These are phyloP conservation scores for Scophthalmus maximus DNA, from an alignment of 2,113 vertebrate species.

Conservation along the genomic window DNA sequence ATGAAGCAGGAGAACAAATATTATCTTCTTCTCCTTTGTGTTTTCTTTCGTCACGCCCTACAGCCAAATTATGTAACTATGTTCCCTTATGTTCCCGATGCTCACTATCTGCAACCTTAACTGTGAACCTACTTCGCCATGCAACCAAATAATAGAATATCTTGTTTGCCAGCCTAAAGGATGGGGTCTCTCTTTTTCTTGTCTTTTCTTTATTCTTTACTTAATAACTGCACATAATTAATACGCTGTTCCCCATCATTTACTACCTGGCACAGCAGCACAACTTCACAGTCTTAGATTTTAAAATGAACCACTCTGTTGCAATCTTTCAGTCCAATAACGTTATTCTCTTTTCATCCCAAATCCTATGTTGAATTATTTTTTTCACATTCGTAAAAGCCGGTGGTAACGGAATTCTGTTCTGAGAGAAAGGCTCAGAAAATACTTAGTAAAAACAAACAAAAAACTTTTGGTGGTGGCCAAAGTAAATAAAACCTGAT, in stretches of 20 bases:
- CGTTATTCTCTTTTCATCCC: background rate
- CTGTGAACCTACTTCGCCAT: background rate
- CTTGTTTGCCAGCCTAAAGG: constrained; percentile 10
- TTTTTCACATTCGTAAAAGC: background rate
- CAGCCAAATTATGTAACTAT: constrained; percentile 44
- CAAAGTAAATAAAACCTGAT: background rate
- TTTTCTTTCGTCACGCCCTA: constrained; percentile 34
- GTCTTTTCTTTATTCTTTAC: background rate
- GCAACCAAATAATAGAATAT: constrained; percentile 17
- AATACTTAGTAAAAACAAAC: no score
- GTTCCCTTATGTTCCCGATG: constrained; percentile 49
- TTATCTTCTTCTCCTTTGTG: constrained; percentile 39
- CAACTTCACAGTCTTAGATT: constrained; percentile 14
- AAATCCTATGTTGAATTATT: background rate
- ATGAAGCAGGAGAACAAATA: constrained; percentile 51
- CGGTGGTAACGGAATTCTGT: no score
- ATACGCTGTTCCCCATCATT: constrained; percentile 9
- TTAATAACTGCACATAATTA: background rate
- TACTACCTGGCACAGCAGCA: background rate
- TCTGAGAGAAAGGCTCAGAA: no score
- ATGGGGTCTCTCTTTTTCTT: no score
- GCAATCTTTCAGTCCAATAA: background rate
- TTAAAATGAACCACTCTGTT: no score
- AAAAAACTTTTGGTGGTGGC: no score
- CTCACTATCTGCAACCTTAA: constrained; percentile 8